A percentile compares a stretch with the other conserved stretches of the same genome.
Evolutionary conservation across 2,888 invertebrate species (phyloP).

Genomic region (Thysanoteuthis rhombus): DNA sequence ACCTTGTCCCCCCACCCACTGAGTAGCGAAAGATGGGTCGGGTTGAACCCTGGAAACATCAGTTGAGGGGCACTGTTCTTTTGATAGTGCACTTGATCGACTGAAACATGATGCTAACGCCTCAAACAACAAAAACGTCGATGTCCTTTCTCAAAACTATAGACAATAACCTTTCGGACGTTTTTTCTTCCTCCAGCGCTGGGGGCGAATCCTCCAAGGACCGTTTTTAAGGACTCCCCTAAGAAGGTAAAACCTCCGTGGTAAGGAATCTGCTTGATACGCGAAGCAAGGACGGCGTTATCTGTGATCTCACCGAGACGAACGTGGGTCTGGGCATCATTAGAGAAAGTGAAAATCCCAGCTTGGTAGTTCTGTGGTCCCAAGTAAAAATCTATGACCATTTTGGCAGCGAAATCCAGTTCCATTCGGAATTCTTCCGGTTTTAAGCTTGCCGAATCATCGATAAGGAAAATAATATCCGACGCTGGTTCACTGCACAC

Average conservation of each 20-base stretch:
- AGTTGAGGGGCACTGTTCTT: no score
- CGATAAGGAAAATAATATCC: slow-evolving; percentile 45
- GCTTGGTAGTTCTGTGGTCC: slow-evolving; percentile 42
- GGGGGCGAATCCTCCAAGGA: background rate
- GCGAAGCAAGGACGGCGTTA: slow-evolving; percentile 36
- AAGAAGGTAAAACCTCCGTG: background rate
- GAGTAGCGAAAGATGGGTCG: no score
- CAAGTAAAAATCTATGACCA: slow-evolving; percentile 43
- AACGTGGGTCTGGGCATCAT: slow-evolving; percentile 41
- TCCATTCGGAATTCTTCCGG: slow-evolving; percentile 44
- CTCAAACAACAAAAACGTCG: no score
- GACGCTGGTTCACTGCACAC: slow-evolving; percentile 46
- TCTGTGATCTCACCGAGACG: slow-evolving; percentile 42
- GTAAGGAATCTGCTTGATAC: background rate
- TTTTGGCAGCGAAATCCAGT: slow-evolving; percentile 42
- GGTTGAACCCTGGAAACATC: no score
- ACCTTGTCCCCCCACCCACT: no score
- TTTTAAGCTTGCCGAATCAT: slow-evolving; percentile 46
- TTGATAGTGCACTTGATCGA: no score
- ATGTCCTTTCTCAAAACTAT: no score
- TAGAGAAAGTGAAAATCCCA: slow-evolving; percentile 42
- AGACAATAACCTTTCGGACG: background rate
- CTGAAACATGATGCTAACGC: no score
- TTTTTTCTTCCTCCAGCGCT: background rate
- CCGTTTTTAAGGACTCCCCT: background rate